Evolutionary conservation across 2,888 invertebrate genomes (phyloP).

Genomic region (Idaea straminata): DNA sequence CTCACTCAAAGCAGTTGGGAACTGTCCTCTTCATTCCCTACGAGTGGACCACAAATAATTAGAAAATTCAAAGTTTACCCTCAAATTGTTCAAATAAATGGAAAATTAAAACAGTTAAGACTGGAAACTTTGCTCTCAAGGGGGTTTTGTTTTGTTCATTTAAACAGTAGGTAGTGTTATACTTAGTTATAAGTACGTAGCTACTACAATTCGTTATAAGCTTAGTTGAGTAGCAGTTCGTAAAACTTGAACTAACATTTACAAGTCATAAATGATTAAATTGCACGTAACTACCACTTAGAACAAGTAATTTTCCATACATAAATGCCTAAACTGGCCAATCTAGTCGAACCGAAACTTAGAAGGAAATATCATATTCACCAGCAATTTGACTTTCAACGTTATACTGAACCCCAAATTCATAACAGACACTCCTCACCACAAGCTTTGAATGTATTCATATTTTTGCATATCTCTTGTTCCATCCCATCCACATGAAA

Average conservation of each 20-base stretch:
- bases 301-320: not conserved
- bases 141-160: not conserved
- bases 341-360: not conserved
- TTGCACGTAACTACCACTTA: not conserved
- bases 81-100: constrained; percentile 16
- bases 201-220: too few relatives aligned
- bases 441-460: constrained; percentile 16
- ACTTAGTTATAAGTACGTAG: not conserved
- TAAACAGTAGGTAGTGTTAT: not conserved
- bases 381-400: constrained; percentile 1
- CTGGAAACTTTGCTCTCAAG: not conserved
- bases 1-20: constrained; percentile 29
- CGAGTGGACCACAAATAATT: constrained; percentile 41
- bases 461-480: constrained; percentile 14
- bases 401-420: constrained; percentile 9
- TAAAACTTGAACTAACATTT: not conserved
- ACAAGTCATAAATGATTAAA: not conserved
- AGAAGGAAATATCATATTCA: not conserved
- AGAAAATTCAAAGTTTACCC: constrained; percentile 35
- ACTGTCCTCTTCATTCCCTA: constrained; percentile 38
- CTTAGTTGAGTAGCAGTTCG: not conserved
- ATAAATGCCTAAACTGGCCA: not conserved
- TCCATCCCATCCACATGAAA: constrained; percentile 7
- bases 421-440: constrained; percentile 10
- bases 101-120: constrained; percentile 19